phyloP scores from a whole-genome alignment of 2,113 vertebrate species.

The Pterocles burchelli region DNA sequence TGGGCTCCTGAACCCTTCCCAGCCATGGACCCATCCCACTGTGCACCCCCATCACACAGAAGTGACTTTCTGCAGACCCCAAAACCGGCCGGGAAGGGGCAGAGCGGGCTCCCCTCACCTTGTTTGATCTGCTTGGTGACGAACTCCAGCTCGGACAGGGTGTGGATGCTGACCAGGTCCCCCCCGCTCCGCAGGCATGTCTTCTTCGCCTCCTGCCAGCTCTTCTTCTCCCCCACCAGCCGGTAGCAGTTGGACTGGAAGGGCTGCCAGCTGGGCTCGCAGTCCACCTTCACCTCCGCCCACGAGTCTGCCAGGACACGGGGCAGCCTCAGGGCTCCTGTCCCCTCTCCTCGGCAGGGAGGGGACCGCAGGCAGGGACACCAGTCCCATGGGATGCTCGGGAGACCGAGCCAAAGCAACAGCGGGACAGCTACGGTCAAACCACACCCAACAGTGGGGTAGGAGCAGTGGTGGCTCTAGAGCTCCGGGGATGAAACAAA shows the following conservation, averaged over 20 bases:
- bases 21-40: background rate
- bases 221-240: constrained; percentile 84
- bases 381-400: background rate
- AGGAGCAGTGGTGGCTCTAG: background rate
- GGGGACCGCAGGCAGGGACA: background rate
- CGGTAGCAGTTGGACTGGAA: constrained; percentile 95
- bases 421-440: background rate
- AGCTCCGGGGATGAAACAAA: background rate
- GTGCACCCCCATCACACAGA: background rate
- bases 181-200: constrained; percentile 87
- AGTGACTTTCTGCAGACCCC: background rate
- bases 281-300: constrained; percentile 83
- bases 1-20: background rate
- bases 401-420: background rate
- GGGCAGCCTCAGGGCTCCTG: background rate
- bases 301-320: constrained; percentile 67
- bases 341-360: background rate
- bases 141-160: constrained; percentile 91
- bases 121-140: constrained; percentile 88
- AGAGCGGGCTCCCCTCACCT: constrained; percentile 59
- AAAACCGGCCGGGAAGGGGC: background rate
- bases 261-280: constrained; percentile 90
- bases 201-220: constrained; percentile 88
- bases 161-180: constrained; percentile 94
- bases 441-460: accelerated